phyloP scores from a whole-genome alignment of 2,113 vertebrate species.

The Tupaia chinensis region DNA sequence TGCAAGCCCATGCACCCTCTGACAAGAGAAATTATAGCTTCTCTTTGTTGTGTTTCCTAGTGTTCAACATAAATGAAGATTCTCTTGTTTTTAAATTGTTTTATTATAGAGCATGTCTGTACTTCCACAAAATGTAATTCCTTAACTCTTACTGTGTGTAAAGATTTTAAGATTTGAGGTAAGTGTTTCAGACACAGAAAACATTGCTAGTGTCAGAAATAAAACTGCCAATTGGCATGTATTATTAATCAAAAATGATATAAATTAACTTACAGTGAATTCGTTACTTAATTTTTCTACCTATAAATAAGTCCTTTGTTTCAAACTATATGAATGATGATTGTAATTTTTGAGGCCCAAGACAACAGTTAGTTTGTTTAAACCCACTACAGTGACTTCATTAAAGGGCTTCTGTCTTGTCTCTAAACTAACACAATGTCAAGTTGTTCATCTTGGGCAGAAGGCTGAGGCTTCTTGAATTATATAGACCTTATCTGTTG shows the following conservation, averaged over 20 bases:
- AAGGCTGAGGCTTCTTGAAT: neutral
- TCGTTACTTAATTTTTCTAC: neutral
- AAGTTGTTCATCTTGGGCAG: neutral
- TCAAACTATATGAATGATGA: neutral
- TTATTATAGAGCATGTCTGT: neutral
- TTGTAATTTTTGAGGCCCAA: neutral
- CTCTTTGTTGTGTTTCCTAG: slow-evolving; percentile 18
- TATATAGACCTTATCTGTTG: neutral
- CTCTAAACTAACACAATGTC: neutral
- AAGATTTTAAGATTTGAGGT: neutral
- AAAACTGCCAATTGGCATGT: neutral
- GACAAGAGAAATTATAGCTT: neutral
- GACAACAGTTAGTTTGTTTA: neutral
- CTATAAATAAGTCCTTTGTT: slow-evolving; percentile 12
- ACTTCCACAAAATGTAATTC: neutral
- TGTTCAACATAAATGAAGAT: neutral
- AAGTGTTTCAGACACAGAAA: slow-evolving; percentile 13
- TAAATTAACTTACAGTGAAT: neutral
- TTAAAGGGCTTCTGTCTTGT: neutral
- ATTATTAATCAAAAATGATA: slow-evolving; percentile 14
- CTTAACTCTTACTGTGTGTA: neutral
- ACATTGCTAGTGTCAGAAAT: neutral
- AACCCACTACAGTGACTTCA: neutral
- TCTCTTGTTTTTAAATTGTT: slow-evolving; percentile 16
- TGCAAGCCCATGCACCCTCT: too few relatives aligned